These are phyloP conservation scores for Saguinus midas DNA, from an alignment of 2,113 vertebrate genomes.

Conservation along the genomic window DNA sequence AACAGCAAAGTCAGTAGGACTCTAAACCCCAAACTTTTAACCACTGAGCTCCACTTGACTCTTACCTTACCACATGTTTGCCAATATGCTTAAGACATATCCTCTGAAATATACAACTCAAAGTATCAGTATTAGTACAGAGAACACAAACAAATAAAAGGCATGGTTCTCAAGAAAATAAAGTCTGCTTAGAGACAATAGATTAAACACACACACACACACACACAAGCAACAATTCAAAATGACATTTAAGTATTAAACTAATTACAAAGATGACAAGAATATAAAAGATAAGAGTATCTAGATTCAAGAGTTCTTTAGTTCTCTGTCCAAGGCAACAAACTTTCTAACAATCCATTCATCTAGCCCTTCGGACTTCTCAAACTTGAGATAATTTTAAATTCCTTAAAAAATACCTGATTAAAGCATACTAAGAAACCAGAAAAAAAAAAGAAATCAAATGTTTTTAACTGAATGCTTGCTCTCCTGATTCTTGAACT, in stretches of 20 bases:
- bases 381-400: not conserved
- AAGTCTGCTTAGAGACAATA: not conserved
- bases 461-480: not conserved
- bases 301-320: not conserved
- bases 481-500: not conserved
- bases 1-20: not conserved
- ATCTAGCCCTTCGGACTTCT: not conserved
- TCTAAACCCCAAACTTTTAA: not conserved
- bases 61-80: not conserved
- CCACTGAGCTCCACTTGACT: not conserved
- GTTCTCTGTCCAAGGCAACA: not conserved
- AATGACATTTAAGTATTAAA: not conserved
- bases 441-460: not conserved
- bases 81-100: not conserved
- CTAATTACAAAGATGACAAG: not conserved
- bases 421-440: not conserved
- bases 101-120: not conserved
- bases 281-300: not conserved
- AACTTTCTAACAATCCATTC: slow-evolving; percentile 2
- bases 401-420: not conserved
- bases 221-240: not conserved
- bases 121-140: not conserved
- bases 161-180: not conserved
- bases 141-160: slow-evolving; percentile 8
- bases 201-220: not conserved